These are phyloP conservation scores for Sebastes alutus DNA, from an alignment of 2,797 vertebrate genomes.

Conservation along the genomic window DNA sequence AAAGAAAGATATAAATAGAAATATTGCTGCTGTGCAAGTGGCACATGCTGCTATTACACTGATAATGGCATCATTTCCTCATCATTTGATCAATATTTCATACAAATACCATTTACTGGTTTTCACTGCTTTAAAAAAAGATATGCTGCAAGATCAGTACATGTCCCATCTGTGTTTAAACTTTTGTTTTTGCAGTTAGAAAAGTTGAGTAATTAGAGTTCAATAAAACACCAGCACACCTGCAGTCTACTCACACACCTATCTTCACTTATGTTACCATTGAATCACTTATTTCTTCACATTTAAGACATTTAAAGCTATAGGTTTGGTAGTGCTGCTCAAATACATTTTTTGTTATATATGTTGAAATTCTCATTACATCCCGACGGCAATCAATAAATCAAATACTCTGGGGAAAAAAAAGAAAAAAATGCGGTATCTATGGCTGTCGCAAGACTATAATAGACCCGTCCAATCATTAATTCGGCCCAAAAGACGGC, in stretches of 20 bases:
- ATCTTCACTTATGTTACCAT: background rate
- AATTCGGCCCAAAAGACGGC: too few species aligned
- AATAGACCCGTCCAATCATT: too few species aligned
- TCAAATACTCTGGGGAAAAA: fast-evolving
- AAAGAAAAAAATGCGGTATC: too few species aligned
- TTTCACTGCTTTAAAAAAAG: background rate
- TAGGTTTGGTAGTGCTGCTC: too few species aligned
- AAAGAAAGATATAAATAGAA: background rate
- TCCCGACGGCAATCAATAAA: too few species aligned
- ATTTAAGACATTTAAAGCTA: too few species aligned
- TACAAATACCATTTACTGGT: background rate
- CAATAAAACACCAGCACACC: background rate
- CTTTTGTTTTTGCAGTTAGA: background rate
- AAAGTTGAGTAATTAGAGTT: background rate
- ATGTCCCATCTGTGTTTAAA: background rate
- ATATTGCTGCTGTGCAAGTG: background rate
- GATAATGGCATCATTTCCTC: background rate
- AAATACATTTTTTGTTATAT: too few species aligned
- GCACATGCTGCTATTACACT: background rate
- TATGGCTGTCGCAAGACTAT: too few species aligned
- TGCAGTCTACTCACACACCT: background rate
- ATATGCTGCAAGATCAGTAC: background rate
- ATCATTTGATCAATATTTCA: background rate
- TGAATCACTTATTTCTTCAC: too few species aligned
- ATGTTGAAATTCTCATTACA: too few species aligned